Evolutionary conservation across 2,113 vertebrate genomes (phyloP), one percentile per base, ranked within the genome.

Genomic region (Pseudopodoces humilis): DNA sequence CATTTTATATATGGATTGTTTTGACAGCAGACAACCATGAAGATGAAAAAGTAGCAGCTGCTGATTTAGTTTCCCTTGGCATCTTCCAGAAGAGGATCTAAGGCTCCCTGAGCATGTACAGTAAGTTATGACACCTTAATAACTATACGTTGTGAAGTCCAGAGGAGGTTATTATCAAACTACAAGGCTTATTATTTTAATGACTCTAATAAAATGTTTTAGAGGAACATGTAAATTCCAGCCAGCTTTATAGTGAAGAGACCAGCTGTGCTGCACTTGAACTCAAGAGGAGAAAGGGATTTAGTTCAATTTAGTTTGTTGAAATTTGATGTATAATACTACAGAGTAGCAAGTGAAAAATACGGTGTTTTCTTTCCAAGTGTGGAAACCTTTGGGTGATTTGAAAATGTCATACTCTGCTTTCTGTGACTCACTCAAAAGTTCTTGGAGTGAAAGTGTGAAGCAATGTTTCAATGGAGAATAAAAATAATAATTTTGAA

Each of bases 1-100:
- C 33, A 49, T 87, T 89, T 94, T 91, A 92, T 67, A 44, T 88
- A 79, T 2, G 47, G 78, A 92, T 95, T 94, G 47, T 92, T 96
- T 94, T 95, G 81, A 94, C 55, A 95, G 90, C 88, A 95, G 58
- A 41, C 52, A 94, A 88, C 86, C 72, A 85, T 83, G 82, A 86
- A 90, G 83, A 90, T 84, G 58, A 90, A 92, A 83, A 92, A 86
- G 25, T 31, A 92, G 35, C 59, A 88, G 44, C 76, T 90, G 70
- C 44, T 94, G 79, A 83, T 92, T 95, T 77, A 58, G 35, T 49
- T 95, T 91, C 52, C 68, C 59, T 59, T 70, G 28, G 27, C 59
- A 30, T 79, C 21, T 79, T 84, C 55, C 47, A 85, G 30, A 12
- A 64, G 46, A 46, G 14, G 24, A 63, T 82, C 65, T 74, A 71